Percentiles rank a stretch among this genome's conserved stretches.
phyloP scores from a whole-genome alignment of 2,113 vertebrate genomes.

The Apodemus speciosus region DNA sequence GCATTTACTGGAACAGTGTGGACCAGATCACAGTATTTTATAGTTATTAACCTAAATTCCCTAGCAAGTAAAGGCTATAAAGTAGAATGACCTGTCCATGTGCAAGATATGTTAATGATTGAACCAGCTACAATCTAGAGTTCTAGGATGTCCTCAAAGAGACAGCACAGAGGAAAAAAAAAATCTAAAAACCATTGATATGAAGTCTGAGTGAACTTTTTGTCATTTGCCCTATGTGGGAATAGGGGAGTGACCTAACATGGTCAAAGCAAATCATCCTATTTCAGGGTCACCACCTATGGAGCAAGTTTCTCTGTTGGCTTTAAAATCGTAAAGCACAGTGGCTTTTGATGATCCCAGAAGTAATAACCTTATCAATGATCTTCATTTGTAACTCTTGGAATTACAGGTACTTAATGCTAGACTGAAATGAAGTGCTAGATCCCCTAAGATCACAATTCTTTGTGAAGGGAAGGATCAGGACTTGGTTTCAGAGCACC shows the following conservation, averaged over 20 bases:
- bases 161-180: neutral
- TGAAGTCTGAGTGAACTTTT: conserved; percentile 13
- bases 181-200: neutral
- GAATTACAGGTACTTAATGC: conserved; percentile 15
- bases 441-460: neutral
- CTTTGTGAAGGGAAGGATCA: neutral
- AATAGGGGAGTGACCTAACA: neutral
- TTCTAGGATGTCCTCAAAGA: neutral
- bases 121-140: neutral
- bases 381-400: conserved; percentile 29
- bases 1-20: conserved; percentile 7
- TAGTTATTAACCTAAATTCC: neutral
- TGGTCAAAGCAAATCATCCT: neutral
- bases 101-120: neutral
- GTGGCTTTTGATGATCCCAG: neutral
- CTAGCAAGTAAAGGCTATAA: neutral
- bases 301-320: neutral
- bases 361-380: neutral
- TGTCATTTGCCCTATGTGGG: neutral
- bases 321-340: neutral
- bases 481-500: neutral
- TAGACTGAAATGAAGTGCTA: neutral
- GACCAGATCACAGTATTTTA: neutral
- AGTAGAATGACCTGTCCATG: neutral
- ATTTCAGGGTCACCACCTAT: neutral